These are phyloP conservation scores for Erinaceus europaeus DNA, from an alignment of 2,113 vertebrate species.

Conservation along the genomic window DNA sequence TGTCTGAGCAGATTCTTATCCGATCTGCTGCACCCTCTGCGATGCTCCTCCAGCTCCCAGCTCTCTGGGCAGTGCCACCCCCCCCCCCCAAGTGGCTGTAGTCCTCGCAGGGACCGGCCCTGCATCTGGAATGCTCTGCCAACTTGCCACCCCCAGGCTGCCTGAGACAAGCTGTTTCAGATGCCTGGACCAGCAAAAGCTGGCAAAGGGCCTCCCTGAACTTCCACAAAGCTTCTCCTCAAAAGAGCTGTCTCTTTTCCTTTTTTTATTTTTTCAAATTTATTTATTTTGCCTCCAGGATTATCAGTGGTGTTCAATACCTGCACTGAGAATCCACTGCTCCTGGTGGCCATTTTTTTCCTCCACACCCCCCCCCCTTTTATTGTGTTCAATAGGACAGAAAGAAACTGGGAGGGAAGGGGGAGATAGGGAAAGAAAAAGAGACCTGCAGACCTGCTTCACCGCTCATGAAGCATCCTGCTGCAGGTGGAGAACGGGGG, in stretches of 20 bases:
- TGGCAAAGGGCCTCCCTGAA: neutral
- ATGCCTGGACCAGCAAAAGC: neutral
- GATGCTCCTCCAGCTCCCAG: accelerated
- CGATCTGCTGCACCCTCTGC: neutral
- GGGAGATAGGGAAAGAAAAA: neutral
- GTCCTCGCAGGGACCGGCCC: neutral
- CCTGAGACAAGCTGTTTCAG: neutral
- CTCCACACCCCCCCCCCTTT: no score
- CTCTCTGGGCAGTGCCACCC: accelerated
- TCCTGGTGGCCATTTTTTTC: no score
- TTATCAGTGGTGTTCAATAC: no score
- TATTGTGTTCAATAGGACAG: no score
- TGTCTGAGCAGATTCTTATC: accelerated
- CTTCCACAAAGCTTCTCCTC: neutral
- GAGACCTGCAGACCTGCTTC: no score
- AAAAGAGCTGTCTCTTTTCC: neutral
- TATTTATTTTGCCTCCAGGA: no score
- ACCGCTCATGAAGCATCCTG: no score
- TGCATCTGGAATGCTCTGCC: neutral
- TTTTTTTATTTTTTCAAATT: no score
- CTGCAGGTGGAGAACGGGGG: no score
- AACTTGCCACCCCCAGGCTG: neutral
- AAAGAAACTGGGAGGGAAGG: neutral
- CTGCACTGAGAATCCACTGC: no score
- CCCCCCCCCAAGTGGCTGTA: neutral